phyloP scores from a whole-genome alignment of 1,140 invertebrate genomes.

The Marisa cornuarietis region DNA sequence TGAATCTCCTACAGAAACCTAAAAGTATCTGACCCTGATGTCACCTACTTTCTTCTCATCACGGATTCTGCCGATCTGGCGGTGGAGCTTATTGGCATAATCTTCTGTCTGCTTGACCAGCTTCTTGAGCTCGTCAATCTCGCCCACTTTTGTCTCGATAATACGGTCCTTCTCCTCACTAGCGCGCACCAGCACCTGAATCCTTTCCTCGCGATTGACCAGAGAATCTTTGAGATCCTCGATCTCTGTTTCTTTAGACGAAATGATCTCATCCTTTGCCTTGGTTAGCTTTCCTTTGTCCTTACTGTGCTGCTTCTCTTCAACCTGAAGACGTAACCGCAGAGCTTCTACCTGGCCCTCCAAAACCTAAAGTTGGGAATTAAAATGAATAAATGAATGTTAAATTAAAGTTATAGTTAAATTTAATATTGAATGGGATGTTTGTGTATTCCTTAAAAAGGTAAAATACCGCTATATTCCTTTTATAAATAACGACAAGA shows the following conservation, averaged over 20 bases:
- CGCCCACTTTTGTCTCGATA: slow-evolving; percentile 44
- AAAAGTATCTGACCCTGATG: background rate
- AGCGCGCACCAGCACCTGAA: slow-evolving; percentile 35
- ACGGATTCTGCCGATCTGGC: slow-evolving; percentile 40
- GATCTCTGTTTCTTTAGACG: slow-evolving; percentile 48
- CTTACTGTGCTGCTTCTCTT: slow-evolving; percentile 46
- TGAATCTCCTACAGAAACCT: background rate
- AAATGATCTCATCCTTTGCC: slow-evolving; percentile 42
- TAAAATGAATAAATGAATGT: slow-evolving; percentile 30
- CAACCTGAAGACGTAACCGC: slow-evolving; percentile 44
- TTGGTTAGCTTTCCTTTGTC: slow-evolving; percentile 41
- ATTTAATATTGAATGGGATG: slow-evolving; percentile 29
- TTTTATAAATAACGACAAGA: no score
- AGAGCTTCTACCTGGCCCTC: slow-evolving; percentile 52
- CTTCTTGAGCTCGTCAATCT: slow-evolving; percentile 47
- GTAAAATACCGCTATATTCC: no score
- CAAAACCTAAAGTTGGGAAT: slow-evolving; percentile 41
- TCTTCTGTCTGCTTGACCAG: slow-evolving; percentile 50
- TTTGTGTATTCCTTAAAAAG: background rate
- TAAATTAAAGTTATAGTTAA: background rate
- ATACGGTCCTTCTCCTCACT: slow-evolving; percentile 41
- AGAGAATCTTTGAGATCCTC: slow-evolving; percentile 47
- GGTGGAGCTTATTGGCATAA: slow-evolving; percentile 47
- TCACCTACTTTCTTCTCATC: slow-evolving; percentile 32
- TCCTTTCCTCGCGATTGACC: slow-evolving; percentile 42